Conservation (phyloP, 1,140 invertebrate genomes). For the Asobara japonica region DNA sequence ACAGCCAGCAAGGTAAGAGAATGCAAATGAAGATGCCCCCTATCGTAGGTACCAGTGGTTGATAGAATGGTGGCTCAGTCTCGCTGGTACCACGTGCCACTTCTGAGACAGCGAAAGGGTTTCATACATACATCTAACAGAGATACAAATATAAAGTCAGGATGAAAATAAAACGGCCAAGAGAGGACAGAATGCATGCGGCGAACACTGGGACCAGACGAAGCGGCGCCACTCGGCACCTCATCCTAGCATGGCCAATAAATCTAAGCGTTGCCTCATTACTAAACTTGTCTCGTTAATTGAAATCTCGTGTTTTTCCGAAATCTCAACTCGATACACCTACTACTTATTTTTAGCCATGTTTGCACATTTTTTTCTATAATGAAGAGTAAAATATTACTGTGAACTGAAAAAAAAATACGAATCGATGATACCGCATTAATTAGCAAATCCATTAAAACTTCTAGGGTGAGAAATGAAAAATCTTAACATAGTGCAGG, state of each 20-base stretch:
- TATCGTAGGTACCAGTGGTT: background rate
- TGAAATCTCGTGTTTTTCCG: slow-evolving; percentile 37
- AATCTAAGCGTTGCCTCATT: slow-evolving; percentile 34
- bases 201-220: slow-evolving; percentile 12
- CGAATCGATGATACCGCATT: background rate
- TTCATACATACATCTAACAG: background rate
- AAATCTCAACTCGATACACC: slow-evolving; percentile 20
- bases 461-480: no score
- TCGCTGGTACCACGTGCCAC: background rate
- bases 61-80: background rate
- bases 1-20: background rate
- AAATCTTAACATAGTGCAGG: no score
- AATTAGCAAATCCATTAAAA: background rate
- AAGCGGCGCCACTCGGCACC: slow-evolving; percentile 27
- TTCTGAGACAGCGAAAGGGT: background rate
- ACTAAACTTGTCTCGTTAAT: slow-evolving; percentile 37
- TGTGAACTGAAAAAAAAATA: background rate
- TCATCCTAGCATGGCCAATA: slow-evolving; percentile 21
- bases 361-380: slow-evolving; percentile 5
- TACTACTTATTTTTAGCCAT: background rate
- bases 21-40: background rate
- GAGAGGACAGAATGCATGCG: background rate
- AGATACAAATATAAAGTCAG: background rate
- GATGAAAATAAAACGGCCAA: background rate
- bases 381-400: background rate